Percentiles rank a stretch among this genome's conserved stretches.
These are phyloP conservation scores for Brenthis hecate DNA, from an alignment of 2,888 invertebrate genomes.

Conservation along the genomic window DNA sequence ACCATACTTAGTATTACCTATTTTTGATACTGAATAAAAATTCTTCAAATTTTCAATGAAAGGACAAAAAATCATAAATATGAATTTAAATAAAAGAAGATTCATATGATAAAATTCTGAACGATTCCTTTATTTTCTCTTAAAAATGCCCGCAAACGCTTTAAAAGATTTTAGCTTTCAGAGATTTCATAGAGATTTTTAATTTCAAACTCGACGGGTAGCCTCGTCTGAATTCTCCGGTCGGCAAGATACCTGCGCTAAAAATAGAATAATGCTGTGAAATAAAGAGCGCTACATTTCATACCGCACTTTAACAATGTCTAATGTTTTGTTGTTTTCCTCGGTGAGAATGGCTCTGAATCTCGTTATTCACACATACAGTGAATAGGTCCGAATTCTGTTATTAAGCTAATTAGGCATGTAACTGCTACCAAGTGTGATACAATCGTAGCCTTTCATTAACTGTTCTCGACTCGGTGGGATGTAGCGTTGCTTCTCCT, in stretches of 20 bases:
- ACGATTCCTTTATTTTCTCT: conserved; percentile 18
- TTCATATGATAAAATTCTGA: conserved; percentile 5
- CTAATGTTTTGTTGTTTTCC: conserved; percentile 42
- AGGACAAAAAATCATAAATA: not conserved
- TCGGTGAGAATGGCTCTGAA: conserved; percentile 38
- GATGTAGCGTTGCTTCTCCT: conserved; percentile 43
- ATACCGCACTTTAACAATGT: conserved; percentile 47
- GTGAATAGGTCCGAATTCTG: conserved; percentile 40
- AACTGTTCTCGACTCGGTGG: conserved; percentile 39
- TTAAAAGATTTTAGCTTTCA: conserved; percentile 50
- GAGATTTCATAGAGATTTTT: conserved; percentile 58
- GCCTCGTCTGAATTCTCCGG: conserved; percentile 50
- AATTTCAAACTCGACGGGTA: conserved; percentile 52
- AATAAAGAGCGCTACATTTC: conserved; percentile 58
- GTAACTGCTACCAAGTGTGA: conserved; percentile 50
- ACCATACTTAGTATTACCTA: conserved; percentile 46
- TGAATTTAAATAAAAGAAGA: conserved; percentile 4
- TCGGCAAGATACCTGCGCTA: conserved; percentile 56
- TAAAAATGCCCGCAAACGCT: conserved; percentile 29
- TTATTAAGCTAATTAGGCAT: conserved; percentile 62
- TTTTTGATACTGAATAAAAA: conserved; percentile 24
- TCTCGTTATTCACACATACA: conserved; percentile 46
- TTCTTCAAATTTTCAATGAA: not conserved
- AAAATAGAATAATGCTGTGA: conserved; percentile 58
- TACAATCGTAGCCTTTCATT: conserved; percentile 50